Evolutionary conservation across 2,113 vertebrate genomes (phyloP), one percentile per base, ranked within the genome.

Genomic region (Phrynocephalus versicolor): DNA sequence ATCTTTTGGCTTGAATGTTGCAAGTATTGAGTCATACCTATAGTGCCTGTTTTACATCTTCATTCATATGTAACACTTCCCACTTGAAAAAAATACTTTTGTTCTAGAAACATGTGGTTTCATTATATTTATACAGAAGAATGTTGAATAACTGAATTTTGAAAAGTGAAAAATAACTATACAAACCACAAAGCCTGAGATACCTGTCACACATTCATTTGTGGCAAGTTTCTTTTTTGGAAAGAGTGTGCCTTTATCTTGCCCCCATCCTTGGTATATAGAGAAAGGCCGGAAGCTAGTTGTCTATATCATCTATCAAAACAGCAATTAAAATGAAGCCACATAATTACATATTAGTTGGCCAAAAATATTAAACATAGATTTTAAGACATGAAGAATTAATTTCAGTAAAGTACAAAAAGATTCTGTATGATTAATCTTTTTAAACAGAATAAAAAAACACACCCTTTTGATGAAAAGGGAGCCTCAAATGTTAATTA

Each of bases 391-490:
- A 79, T 72, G 75, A 55, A 74, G 35, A 83, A 51, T 74, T 45
- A 74, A 33, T 3, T 76, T 18, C 39, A 55, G 41, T 65, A 69
- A 84, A 76, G 67, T 55, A 69, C 10, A n/a, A 81, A n/a, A 81
- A 21, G 39, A 67, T 80, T 80, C 39, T 80, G 79, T 67, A 81
- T 81, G 39, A 81, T 69, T 81, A 67, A 69, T 51, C 39, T 69
- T 69, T 80, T 27, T 69, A 51, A 33, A 27, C 14, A 69, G 16
- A 80, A 80, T 67, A 25, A 9, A 30, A n/a, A 84, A 76, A 70
- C 30, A 82, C 51, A 82, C 45, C n/a, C 51, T 82, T 82, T 82
- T 82, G 80, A 84, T n/a, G 76, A 84, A 75, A 73, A 67, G 62
- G n/a, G 30, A 45, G 23, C 55, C 41, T 67, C 33, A 84, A 84